Evolutionary conservation across 2,113 vertebrate species (phyloP).

Genomic region (Tamias sibiricus): DNA sequence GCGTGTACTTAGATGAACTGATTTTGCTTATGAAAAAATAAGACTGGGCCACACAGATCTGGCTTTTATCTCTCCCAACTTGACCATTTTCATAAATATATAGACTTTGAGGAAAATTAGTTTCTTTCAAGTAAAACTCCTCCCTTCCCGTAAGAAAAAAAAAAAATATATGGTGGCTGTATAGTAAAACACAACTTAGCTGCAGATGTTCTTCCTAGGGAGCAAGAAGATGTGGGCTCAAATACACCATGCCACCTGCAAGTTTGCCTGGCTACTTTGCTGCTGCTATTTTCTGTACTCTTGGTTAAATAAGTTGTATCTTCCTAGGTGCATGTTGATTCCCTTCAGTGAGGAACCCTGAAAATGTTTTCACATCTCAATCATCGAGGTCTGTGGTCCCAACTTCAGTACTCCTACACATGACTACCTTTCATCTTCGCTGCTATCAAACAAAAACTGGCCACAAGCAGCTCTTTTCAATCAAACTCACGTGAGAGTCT

Average conservation of each 20-base stretch:
- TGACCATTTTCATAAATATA: neutral
- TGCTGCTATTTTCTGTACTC: neutral
- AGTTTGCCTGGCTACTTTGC: neutral
- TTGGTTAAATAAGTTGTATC: neutral
- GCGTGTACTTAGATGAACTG: neutral
- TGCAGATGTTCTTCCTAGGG: neutral
- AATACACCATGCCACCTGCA: accelerated
- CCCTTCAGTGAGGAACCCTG: neutral
- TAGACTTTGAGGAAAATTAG: neutral
- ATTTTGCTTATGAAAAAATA: neutral
- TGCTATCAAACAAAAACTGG: neutral
- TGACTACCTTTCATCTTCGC: neutral
- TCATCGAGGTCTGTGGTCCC: neutral
- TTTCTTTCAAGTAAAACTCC: neutral
- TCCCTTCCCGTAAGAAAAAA: neutral
- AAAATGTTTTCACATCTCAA: neutral
- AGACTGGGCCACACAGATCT: neutral
- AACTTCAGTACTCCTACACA: too few relatives aligned
- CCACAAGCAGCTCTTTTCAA: too few relatives aligned
- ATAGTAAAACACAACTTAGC: neutral
- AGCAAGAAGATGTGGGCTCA: neutral
- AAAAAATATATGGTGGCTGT: neutral
- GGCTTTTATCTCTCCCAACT: neutral
- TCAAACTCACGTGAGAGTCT: neutral
- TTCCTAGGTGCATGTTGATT: neutral